These are phyloP conservation scores for Bradypodion pumilum DNA, from an alignment of 2,797 vertebrate genomes.

Conservation along the genomic window DNA sequence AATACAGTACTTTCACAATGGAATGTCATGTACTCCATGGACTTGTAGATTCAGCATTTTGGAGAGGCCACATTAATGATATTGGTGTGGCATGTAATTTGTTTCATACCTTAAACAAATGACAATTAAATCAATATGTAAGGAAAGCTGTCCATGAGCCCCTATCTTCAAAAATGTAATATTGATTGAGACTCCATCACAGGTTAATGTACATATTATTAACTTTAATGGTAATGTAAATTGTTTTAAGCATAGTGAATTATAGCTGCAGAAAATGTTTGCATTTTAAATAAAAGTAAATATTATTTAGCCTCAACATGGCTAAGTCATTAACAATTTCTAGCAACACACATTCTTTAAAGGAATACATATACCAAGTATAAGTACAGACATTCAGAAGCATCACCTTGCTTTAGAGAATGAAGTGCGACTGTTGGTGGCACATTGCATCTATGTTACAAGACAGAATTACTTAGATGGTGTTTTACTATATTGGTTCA, in stretches of 20 bases:
- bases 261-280: slow-evolving; percentile 59
- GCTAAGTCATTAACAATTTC: slow-evolving; percentile 56
- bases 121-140: slow-evolving; percentile 89
- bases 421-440: not conserved
- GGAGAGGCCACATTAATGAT: slow-evolving; percentile 78
- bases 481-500: not conserved
- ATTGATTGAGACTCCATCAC: slow-evolving; percentile 82
- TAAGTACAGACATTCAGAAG: slow-evolving; percentile 37
- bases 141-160: slow-evolving; percentile 83
- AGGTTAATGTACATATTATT: slow-evolving; percentile 85
- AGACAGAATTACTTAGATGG: not conserved
- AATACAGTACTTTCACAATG: slow-evolving; percentile 57
- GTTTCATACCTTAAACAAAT: slow-evolving; percentile 88
- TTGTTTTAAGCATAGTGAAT: slow-evolving; percentile 71
- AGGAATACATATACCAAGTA: slow-evolving; percentile 5
- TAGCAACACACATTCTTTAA: slow-evolving; percentile 32
- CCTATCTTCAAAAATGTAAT: slow-evolving; percentile 79
- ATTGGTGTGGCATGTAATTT: slow-evolving; percentile 82
- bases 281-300: slow-evolving; percentile 54
- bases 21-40: slow-evolving; percentile 58
- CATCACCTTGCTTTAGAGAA: slow-evolving; percentile 8
- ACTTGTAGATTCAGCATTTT: slow-evolving; percentile 60
- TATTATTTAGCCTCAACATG: slow-evolving; percentile 43
- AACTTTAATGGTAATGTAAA: slow-evolving; percentile 76
- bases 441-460: not conserved